Evolutionary conservation across 92 coral and sea anemone genomes (phyloP).

Genomic region (Umimayanthus chanpuru): DNA sequence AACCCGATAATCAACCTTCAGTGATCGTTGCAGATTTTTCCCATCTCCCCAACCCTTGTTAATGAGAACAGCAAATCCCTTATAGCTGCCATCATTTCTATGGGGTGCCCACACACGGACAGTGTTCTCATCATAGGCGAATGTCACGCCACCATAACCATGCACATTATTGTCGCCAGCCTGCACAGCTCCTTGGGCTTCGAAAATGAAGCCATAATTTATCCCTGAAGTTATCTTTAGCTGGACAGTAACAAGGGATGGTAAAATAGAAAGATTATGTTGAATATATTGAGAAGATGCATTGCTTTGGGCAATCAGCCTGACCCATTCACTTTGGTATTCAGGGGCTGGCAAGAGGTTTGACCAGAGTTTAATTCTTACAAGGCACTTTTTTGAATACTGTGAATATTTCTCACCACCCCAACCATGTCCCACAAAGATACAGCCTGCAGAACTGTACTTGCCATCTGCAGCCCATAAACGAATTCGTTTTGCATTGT

Average conservation of each 20-base stretch:
- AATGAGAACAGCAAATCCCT: slow-evolving; percentile 81
- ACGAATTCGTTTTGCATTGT: slow-evolving; percentile 75
- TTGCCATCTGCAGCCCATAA: slow-evolving; percentile 81
- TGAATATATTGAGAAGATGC: slow-evolving; percentile 62
- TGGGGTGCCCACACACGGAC: slow-evolving; percentile 94
- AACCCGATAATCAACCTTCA: slow-evolving; percentile 61
- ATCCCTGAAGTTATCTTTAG: slow-evolving; percentile 60
- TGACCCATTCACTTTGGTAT: slow-evolving; percentile 73
- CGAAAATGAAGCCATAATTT: slow-evolving; percentile 73
- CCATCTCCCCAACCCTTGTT: slow-evolving; percentile 87
- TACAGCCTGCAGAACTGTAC: slow-evolving; percentile 74
- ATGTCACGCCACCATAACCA: slow-evolving; percentile 90
- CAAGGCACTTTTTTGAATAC: slow-evolving; percentile 70
- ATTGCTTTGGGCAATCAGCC: slow-evolving; percentile 64
- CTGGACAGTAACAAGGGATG: slow-evolving; percentile 78
- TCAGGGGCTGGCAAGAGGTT: slow-evolving; percentile 77
- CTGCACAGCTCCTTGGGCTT: slow-evolving; percentile 86
- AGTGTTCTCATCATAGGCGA: slow-evolving; percentile 80
- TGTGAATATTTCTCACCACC: slow-evolving; percentile 69
- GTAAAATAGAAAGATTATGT: slow-evolving; percentile 63
- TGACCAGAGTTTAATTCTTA: slow-evolving; percentile 80
- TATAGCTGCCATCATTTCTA: slow-evolving; percentile 66
- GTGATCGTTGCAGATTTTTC: slow-evolving; percentile 57
- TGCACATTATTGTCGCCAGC: slow-evolving; percentile 74
- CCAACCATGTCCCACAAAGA: slow-evolving; percentile 84